Base-by-base conservation (phyloP, 2,888 invertebrate genomes). In the Limnephilus marmoratus region DNA sequence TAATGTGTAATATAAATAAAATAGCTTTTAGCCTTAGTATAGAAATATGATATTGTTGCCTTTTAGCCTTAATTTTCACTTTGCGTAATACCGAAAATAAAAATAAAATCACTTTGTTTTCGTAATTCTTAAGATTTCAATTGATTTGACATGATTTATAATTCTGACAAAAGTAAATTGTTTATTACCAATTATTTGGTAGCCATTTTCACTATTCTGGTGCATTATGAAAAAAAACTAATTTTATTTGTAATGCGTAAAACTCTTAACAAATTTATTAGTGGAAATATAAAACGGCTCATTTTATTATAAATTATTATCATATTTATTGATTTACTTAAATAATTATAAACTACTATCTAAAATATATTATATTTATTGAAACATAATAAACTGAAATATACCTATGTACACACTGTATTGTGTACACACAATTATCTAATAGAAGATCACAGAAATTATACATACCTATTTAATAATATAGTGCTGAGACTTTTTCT, bases 41-140 rank as follows among this genome's bases (percentile, higher is more conserved):
- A 89, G 88, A 41, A 34, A 80, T 89, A 89, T 89, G 90, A 93
- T 94, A 94, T 94, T 94, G 94, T 94, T 94, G 94, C 94, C 95
- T 94, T 94, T 94, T 94, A 94, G 94, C 94, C 94, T 94, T 94
- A 94, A 95, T 94, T 94, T 94, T 94, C 94, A 94, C 94, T 94
- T 93, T 94, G 94, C 94, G 94, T 87, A 90, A 87, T 90, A 92
- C 82, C n/a, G 34, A 85, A 85, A 37, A 85, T 34, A 34, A 34
- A 37, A 94, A 93, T 93, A 94, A 94, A 94, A 94, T 94, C 94
- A 94, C 89, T 92, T 29, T 93, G 85, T 94, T 94, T 94, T 94
- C 94, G 94, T 93, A 93, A 93, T 93, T 93, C 92, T 94, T 94
- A 91, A 94, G 93, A 81, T 93, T 93, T 92, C 92, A 87, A 68